These are phyloP conservation scores for Spilogale gracilis DNA, from an alignment of 2,113 vertebrate genomes.

Conservation along the genomic window DNA sequence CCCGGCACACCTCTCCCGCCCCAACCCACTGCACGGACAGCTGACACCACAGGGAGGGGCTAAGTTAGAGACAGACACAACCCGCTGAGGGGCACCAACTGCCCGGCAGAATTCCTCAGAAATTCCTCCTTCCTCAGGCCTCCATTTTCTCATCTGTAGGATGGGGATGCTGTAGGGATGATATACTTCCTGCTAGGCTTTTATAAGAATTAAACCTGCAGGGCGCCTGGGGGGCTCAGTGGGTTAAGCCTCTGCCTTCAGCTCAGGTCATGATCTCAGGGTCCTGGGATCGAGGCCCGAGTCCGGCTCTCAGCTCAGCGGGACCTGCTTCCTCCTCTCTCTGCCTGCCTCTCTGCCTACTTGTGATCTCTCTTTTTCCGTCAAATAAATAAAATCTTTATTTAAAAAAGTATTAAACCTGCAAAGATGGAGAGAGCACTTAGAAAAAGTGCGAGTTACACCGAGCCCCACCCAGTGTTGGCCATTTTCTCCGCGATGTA, in stretches of 20 bases:
- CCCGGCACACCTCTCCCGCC: fast-evolving
- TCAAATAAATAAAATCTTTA: no score
- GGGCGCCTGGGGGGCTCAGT: no score
- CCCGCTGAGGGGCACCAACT: background rate
- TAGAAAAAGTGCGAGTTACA: background rate
- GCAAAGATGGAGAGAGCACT: background rate
- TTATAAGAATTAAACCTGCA: background rate
- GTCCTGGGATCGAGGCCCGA: no score
- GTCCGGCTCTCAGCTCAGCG: no score
- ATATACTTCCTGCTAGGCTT: background rate
- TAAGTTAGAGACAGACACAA: background rate
- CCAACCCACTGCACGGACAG: fast-evolving
- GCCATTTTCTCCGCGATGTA: no score
- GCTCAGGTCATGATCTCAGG: no score
- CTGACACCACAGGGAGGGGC: background rate
- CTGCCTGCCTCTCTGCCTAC: no score
- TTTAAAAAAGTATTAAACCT: background rate
- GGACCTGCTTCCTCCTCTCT: no score
- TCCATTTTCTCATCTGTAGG: background rate
- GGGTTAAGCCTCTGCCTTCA: no score
- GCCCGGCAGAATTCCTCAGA: background rate
- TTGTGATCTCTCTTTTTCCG: no score
- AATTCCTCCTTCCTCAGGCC: background rate
- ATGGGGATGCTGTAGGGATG: fast-evolving
- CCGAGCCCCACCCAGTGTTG: fast-evolving